A percentile compares a stretch with the other conserved stretches of the same genome.
Conservation (phyloP, 2,797 vertebrate genomes). For the Pipistrellus pipistrellus region DNA sequence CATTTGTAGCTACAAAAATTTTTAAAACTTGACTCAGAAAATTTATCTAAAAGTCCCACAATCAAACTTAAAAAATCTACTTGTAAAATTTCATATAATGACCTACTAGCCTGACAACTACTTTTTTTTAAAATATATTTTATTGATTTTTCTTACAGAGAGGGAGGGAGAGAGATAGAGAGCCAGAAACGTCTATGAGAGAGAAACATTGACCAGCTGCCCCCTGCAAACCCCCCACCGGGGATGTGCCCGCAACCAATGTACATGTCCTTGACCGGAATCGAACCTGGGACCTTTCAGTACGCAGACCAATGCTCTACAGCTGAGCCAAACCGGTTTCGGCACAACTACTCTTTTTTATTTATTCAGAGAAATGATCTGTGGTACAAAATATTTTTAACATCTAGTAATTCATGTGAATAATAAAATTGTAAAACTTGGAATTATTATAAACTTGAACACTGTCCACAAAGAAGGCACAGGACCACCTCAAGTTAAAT, state of each 20-base stretch:
- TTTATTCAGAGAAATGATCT: conserved; percentile 44
- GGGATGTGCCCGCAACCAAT: too few species aligned
- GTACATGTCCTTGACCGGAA: too few species aligned
- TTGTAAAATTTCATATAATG: background rate
- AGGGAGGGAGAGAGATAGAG: too few species aligned
- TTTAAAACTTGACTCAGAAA: background rate
- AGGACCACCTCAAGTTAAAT: conserved; percentile 42
- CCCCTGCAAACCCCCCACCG: too few species aligned
- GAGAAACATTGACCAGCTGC: too few species aligned
- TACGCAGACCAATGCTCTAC: too few species aligned
- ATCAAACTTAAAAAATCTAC: conserved; percentile 27
- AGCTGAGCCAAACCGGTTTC: too few species aligned
- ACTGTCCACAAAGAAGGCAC: background rate
- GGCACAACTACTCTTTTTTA: background rate
- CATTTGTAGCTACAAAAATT: background rate
- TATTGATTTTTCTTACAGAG: too few species aligned
- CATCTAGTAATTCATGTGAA: background rate
- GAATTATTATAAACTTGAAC: conserved; percentile 32
- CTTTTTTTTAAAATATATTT: background rate
- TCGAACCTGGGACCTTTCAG: too few species aligned
- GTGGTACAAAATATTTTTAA: background rate
- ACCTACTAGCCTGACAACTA: background rate
- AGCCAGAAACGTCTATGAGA: too few species aligned
- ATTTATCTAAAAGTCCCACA: conserved; percentile 20
- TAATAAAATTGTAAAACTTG: background rate